Conservation (phyloP, 2,888 invertebrate genomes). For the Latheticus oryzae region DNA sequence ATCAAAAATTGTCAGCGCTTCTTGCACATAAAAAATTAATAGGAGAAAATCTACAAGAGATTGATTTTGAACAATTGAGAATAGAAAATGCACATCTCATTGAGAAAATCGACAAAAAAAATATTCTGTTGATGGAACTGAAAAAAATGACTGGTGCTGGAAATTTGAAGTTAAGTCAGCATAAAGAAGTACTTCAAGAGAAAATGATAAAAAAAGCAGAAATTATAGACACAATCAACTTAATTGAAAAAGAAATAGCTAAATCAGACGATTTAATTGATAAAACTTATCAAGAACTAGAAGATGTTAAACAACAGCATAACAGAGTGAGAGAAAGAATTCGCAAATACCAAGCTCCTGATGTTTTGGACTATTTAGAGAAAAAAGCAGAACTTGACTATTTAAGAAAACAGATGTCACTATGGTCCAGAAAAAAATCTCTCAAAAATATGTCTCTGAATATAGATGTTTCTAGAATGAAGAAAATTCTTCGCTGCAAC, state of each 20-base stretch:
- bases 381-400: conserved; percentile 65
- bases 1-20: conserved; percentile 68
- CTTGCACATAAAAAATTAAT: conserved; percentile 70
- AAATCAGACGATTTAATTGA: conserved; percentile 65
- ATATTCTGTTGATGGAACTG: conserved; percentile 67
- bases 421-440: conserved; percentile 54
- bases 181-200: conserved; percentile 70
- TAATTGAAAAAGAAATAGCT: conserved; percentile 63
- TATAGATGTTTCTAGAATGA: conserved; percentile 1
- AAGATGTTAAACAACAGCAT: conserved; percentile 60
- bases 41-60: conserved; percentile 70
- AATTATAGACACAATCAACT: conserved; percentile 64
- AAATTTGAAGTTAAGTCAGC: conserved; percentile 69
- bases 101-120: conserved; percentile 69
- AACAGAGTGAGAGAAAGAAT: conserved; percentile 59
- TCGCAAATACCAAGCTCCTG: conserved; percentile 65
- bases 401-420: conserved; percentile 51
- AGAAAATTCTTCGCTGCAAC: background rate
- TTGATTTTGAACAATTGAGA: conserved; percentile 74
- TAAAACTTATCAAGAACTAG: conserved; percentile 64
- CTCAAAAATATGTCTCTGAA: conserved; percentile 49
- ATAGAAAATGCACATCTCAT: conserved; percentile 71
- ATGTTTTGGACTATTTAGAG: conserved; percentile 70
- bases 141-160: conserved; percentile 71
- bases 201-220: conserved; percentile 66